Evolutionary conservation across 64 coral and sea anemone species (phyloP).

Genomic region (Anthopleura sola): DNA sequence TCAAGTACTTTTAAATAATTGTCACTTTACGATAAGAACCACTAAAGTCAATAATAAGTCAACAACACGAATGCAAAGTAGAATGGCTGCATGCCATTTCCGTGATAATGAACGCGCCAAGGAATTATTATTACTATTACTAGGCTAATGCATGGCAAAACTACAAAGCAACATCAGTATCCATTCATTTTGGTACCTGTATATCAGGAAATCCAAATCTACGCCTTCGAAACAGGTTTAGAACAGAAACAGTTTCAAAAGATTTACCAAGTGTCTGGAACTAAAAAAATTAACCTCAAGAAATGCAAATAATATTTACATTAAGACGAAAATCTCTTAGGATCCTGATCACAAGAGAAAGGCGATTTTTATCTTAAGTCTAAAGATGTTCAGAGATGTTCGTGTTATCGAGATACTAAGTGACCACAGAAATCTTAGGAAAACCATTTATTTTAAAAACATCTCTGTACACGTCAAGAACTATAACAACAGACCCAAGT

Average conservation of each 20-base stretch:
- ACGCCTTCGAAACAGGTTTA: too few species aligned
- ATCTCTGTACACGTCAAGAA: background rate
- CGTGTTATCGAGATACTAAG: conserved; percentile 7
- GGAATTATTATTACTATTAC: too few species aligned
- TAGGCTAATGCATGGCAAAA: background rate
- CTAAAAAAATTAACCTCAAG: background rate
- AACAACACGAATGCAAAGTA: background rate
- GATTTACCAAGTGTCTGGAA: background rate
- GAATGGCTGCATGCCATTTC: background rate
- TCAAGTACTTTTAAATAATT: conserved; percentile 2
- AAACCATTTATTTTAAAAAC: background rate
- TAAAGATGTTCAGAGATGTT: background rate
- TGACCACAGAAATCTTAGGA: background rate
- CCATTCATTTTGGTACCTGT: too few species aligned
- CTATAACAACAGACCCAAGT: background rate
- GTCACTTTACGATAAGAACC: background rate
- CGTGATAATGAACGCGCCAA: background rate
- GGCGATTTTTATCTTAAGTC: conserved; percentile 9
- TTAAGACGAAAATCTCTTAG: background rate
- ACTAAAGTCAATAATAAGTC: conserved; percentile 1
- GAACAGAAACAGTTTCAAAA: background rate
- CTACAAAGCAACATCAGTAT: background rate
- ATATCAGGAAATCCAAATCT: too few species aligned
- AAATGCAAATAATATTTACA: background rate
- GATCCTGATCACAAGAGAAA: background rate